A percentile compares a stretch with the other conserved stretches of the same genome.
phyloP scores from a whole-genome alignment of 2,113 vertebrate species.

The Ptilonorhynchus violaceus region DNA sequence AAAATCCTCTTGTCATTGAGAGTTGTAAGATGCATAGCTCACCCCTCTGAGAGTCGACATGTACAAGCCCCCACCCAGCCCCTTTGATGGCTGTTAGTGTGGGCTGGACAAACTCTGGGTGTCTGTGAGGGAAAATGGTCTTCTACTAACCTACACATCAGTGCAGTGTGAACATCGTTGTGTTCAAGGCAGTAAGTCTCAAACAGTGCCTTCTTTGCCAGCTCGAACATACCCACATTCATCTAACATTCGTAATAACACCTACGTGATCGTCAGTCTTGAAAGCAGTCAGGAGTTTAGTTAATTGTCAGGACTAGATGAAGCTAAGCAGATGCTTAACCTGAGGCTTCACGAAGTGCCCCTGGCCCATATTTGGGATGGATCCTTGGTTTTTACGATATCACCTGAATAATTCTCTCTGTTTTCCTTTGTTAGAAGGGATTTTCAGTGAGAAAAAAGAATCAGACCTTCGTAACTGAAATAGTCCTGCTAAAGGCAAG shows the following conservation, averaged over 20 bases:
- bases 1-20: slow-evolving; percentile 16
- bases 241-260: background rate
- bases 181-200: background rate
- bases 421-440: background rate
- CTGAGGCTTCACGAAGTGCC: background rate
- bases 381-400: background rate
- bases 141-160: background rate
- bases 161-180: background rate
- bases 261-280: background rate
- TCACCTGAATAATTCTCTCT: background rate
- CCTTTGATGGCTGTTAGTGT: fast-evolving
- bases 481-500: background rate
- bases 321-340: background rate
- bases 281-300: background rate
- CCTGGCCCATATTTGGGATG: background rate
- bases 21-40: background rate
- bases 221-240: background rate
- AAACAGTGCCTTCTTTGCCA: background rate
- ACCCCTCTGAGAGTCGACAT: background rate
- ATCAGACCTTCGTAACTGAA: background rate
- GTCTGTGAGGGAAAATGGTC: background rate
- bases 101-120: background rate
- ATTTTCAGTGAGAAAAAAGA: background rate
- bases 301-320: background rate
- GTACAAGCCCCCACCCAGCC: background rate